Conservation (phyloP, 2,888 invertebrate genomes). For the Dasypogon diadema region DNA sequence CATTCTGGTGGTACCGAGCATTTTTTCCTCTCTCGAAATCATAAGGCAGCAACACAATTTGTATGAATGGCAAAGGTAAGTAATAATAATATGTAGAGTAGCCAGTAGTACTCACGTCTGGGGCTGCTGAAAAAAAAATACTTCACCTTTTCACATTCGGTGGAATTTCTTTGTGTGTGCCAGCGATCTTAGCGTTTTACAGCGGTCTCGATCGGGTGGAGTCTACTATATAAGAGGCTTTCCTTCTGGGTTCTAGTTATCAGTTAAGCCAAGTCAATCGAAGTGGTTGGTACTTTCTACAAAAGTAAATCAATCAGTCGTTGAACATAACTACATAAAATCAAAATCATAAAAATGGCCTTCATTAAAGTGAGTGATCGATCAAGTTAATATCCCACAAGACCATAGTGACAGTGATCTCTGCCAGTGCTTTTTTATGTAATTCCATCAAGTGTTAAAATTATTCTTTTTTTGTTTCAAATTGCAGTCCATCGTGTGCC, state of each 20-base stretch:
- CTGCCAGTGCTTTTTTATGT: not conserved
- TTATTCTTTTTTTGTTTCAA: slow-evolving; percentile 34
- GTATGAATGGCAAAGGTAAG: slow-evolving; percentile 48
- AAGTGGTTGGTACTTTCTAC: slow-evolving; percentile 59
- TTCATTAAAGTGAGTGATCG: slow-evolving; percentile 68
- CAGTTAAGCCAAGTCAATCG: slow-evolving; percentile 68
- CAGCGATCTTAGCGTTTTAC: slow-evolving; percentile 53
- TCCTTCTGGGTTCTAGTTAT: slow-evolving; percentile 69
- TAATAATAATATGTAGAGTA: slow-evolving; percentile 49
- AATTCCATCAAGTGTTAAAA: slow-evolving; percentile 9
- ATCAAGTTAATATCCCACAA: not conserved
- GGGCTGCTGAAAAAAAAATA: slow-evolving; percentile 56
- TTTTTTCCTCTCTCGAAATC: slow-evolving; percentile 3
- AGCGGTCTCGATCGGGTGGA: slow-evolving; percentile 63
- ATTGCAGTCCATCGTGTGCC: slow-evolving; percentile 66
- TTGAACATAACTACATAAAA: slow-evolving; percentile 41
- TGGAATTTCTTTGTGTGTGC: slow-evolving; percentile 53
- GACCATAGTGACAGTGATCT: slow-evolving; percentile 16
- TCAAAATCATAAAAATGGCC: slow-evolving; percentile 64
- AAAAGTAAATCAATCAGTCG: slow-evolving; percentile 56
- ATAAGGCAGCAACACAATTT: not conserved
- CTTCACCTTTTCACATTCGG: slow-evolving; percentile 52
- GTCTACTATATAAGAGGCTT: slow-evolving; percentile 68
- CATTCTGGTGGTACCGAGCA: slow-evolving; percentile 42
- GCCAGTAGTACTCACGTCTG: slow-evolving; percentile 56